Evolutionary conservation across 1,140 invertebrate genomes (phyloP).

Genomic region (Cotesia chilonis): DNA sequence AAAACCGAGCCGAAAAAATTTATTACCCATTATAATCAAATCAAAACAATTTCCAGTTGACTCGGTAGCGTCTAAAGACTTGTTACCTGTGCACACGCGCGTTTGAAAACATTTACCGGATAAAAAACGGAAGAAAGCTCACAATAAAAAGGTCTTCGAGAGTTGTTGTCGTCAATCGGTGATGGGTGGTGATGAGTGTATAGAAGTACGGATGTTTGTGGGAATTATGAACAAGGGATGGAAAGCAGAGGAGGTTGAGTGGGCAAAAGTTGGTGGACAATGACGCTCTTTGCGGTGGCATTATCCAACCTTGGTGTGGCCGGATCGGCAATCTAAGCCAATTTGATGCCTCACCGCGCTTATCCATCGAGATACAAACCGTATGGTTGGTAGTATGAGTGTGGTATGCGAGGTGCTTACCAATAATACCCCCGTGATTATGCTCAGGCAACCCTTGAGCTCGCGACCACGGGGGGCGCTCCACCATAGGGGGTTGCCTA

Average conservation of each 20-base stretch:
- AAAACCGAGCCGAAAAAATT: no score
- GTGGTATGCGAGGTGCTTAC: conserved; percentile 20
- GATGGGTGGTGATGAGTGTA: background rate
- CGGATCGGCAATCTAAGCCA: conserved; percentile 43
- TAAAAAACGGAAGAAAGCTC: background rate
- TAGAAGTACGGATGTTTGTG: conserved; percentile 1
- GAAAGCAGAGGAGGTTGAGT: conserved; percentile 12
- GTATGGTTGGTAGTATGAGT: conserved; percentile 19
- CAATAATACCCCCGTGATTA: conserved; percentile 40
- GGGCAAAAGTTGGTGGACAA: conserved; percentile 30
- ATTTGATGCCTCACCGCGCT: conserved; percentile 46
- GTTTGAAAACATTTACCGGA: conserved; percentile 21
- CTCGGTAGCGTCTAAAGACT: background rate
- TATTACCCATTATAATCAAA: conserved; percentile 6
- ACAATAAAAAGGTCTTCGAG: no score
- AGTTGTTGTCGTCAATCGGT: conserved; percentile 4
- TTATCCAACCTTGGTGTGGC: conserved; percentile 35
- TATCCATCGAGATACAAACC: conserved; percentile 40
- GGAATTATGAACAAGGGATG: conserved; percentile 26
- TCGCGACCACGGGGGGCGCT: conserved; percentile 6
- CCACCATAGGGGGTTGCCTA: no score
- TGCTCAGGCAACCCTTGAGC: conserved; percentile 35
- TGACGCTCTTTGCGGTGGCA: conserved; percentile 32
- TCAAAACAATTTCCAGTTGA: conserved; percentile 26
- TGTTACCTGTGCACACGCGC: conserved; percentile 30